Base-by-base conservation (phyloP, 2,113 vertebrate species). In the Taurulus bubalis region DNA sequence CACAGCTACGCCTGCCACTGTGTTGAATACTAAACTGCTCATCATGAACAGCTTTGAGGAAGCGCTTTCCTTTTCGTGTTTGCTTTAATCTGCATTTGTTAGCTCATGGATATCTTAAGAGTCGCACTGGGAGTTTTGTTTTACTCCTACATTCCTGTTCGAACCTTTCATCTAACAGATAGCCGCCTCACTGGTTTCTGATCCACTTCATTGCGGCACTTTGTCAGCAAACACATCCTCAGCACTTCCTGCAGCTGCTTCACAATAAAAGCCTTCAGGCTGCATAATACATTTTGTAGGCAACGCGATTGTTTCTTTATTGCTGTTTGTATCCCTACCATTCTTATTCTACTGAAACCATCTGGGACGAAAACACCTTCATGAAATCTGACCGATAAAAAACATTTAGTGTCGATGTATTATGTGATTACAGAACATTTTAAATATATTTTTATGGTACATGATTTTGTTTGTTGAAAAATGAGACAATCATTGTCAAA, bases 41-140 rank as follows among this genome's bases (percentile, higher is more conserved):
- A 71, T 81, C 71, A 77, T 14, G 36, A 75, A 75, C 20, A 63
- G 65, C 66, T 83, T 75, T 75, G n/a, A 87, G 74, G 15, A 66
- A 82, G 87, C 47, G 49, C 58, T 34, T 76, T 71, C 66, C 59
- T 58, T 82, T 83, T 75, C 64, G 60, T 72, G 66, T 85, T 87
- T 79, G 64, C 73, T 86, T 86, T 83, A 67, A 86, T 88, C 71
- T 83, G 59, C 71, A 55, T 77, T 83, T 79, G 77, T 76, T 81
- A 63, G 66, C 49, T 73, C 47, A 28, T 5, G 60, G 72, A 83
- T 85, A 71, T 77, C 1, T n/a, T 15, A 2, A n/a, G 56, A 73
- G 77, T 56, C 16, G 2, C 40, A 47, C 2, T 30, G 78, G 67
- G 81, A 82, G 42, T 80, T 82, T 71, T 51, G 16, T 79, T 75